Evolutionary conservation across 2,113 vertebrate species (phyloP).

Genomic region (Typhlomys cinereus): DNA sequence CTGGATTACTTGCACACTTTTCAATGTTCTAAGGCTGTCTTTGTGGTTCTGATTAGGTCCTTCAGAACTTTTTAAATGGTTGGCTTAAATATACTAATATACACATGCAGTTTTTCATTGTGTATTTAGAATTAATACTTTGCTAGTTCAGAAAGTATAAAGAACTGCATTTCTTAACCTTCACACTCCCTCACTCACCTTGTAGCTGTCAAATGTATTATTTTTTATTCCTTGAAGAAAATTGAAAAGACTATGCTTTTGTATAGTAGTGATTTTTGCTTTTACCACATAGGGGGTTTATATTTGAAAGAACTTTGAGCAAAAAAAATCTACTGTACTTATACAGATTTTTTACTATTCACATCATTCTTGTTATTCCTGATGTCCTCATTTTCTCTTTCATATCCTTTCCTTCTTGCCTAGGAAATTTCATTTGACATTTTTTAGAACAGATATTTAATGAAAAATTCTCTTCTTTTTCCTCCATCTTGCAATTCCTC

Average conservation of each 20-base stretch:
- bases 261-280: conserved; percentile 16
- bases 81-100: not conserved
- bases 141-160: not conserved
- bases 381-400: not conserved
- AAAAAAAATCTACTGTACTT: not conserved
- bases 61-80: not conserved
- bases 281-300: not conserved
- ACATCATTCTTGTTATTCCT: not conserved
- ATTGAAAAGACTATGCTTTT: not conserved
- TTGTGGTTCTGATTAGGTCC: not conserved
- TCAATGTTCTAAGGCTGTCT: not conserved
- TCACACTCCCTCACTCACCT: not conserved
- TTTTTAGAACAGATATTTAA: not conserved
- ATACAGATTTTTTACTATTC: not conserved
- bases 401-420: not conserved
- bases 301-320: not conserved
- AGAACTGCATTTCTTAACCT: not conserved
- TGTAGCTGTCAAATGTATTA: not conserved
- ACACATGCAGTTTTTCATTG: not conserved
- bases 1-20: not conserved
- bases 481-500: not conserved
- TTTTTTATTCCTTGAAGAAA: not conserved
- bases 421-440: not conserved
- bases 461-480: not conserved
- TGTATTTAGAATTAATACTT: conserved; percentile 2